Evolutionary conservation across 2,888 invertebrate species (phyloP), one percentile per base, ranked within the genome.

Genomic region (Hydrotaea cyrtoneurina): DNA sequence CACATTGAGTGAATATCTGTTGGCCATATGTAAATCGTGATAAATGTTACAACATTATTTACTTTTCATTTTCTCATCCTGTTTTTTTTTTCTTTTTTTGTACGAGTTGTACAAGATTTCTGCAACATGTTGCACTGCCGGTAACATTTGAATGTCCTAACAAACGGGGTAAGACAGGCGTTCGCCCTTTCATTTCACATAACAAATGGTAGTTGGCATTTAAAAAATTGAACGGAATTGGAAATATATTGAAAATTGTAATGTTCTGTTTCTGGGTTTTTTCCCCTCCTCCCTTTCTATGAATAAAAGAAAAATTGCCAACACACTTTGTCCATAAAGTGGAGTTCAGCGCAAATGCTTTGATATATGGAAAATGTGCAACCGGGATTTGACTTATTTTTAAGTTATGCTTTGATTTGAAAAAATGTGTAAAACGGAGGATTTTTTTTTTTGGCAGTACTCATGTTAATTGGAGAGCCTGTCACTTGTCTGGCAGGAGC

Each of bases 1-100:
- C 2, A 19, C 2, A 19, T 53, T 11, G 55, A 21, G 55, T 55
- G 55, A 7, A 53, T 53, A n/a, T 53, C 17, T 21, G 55, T 0
- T 10, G 55, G 8, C 21, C 55, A 55, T 55, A 21, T 55, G 55
- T 55, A 55, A 55, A 55, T 55, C 55, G 21, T 55, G 55, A 55
- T 21, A 55, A 55, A 55, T 55, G 55, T 55, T 17, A 21, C 19
- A 21, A 55, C 19, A 55, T 55, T 55, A 55, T 55, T 55, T 55
- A 55, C 23, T 21, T 55, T 55, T 50, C 15, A n/a, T 50, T 50
- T 50, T 15, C 10, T 39, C 13, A 3, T 39, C 13, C 13, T 39
- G 3, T 39, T 1, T 10, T 10, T 10, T 39, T 39, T 39, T 10
- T 39, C 39, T 39, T 10, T 13, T 50, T n/a, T 50, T 4, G 13